Evolutionary conservation across 2,797 vertebrate genomes (phyloP).

Genomic region (Betta splendens): DNA sequence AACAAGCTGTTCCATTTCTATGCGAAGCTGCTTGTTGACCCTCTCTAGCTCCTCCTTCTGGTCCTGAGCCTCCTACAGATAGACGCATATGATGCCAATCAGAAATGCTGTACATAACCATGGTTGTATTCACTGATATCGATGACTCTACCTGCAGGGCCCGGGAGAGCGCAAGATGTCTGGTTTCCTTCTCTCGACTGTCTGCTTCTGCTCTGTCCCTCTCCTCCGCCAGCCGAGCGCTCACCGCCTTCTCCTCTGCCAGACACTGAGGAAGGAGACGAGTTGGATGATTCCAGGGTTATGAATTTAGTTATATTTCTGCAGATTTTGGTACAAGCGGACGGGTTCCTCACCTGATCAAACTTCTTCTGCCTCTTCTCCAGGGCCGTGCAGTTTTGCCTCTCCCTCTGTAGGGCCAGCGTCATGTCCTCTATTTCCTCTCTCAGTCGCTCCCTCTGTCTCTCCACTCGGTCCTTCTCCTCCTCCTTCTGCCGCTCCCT

Average conservation of each 20-base stretch:
- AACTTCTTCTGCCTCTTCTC: slow-evolving; percentile 96
- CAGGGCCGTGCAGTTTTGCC: slow-evolving; percentile 87
- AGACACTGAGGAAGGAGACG: slow-evolving; percentile 73
- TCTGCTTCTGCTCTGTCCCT: slow-evolving; percentile 90
- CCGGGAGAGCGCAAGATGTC: slow-evolving; percentile 82
- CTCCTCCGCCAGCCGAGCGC: slow-evolving; percentile 87
- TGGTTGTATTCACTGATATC: background rate
- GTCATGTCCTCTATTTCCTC: slow-evolving; percentile 92
- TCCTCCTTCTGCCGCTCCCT: slow-evolving; percentile 85
- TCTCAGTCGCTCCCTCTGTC: slow-evolving; percentile 86
- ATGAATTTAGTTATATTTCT: background rate
- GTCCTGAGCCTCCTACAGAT: slow-evolving; percentile 82
- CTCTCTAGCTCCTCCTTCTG: slow-evolving; percentile 88
- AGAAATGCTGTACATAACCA: slow-evolving; percentile 11
- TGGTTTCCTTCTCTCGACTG: slow-evolving; percentile 90
- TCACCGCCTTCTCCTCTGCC: slow-evolving; percentile 90
- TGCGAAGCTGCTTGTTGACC: slow-evolving; percentile 87
- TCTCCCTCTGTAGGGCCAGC: slow-evolving; percentile 88
- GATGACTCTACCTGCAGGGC: slow-evolving; percentile 80
- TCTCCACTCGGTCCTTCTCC: slow-evolving; percentile 86
- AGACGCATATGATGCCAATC: slow-evolving; percentile 11
- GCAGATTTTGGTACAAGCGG: background rate
- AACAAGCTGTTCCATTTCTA: slow-evolving; percentile 91
- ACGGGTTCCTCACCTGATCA: slow-evolving; percentile 84
- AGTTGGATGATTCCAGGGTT: background rate